Conservation (phyloP, 2,113 vertebrate species). For the Pluvialis apricaria region DNA sequence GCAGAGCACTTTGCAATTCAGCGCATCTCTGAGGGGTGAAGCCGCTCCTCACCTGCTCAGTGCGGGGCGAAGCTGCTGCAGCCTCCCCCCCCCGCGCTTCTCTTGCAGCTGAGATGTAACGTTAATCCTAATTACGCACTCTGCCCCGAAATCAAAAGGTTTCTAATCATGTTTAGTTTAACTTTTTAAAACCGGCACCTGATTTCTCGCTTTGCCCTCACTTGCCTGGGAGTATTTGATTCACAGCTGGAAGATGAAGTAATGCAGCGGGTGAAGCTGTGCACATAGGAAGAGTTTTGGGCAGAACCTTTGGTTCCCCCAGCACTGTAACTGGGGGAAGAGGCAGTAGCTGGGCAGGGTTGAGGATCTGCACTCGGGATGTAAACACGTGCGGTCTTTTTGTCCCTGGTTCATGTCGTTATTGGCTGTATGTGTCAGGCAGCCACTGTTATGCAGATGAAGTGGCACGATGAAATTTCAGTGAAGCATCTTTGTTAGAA, state of each 20-base stretch:
- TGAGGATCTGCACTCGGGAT: background rate
- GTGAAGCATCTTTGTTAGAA: background rate
- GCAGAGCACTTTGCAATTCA: background rate
- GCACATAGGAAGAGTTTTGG: accelerated
- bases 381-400: too few species aligned
- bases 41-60: background rate
- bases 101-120: background rate
- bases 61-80: background rate
- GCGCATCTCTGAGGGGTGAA: background rate
- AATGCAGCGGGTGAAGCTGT: background rate
- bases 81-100: background rate
- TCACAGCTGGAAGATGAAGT: background rate
- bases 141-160: background rate
- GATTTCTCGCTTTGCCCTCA: background rate
- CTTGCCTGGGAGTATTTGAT: background rate
- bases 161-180: background rate
- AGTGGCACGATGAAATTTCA: background rate
- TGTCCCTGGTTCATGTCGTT: background rate
- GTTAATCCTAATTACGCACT: background rate
- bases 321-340: too few species aligned
- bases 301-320: background rate
- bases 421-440: background rate
- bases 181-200: background rate
- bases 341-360: background rate
- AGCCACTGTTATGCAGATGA: accelerated